Conservation (phyloP, 2,113 vertebrate species). For the Macquaria australasica region DNA sequence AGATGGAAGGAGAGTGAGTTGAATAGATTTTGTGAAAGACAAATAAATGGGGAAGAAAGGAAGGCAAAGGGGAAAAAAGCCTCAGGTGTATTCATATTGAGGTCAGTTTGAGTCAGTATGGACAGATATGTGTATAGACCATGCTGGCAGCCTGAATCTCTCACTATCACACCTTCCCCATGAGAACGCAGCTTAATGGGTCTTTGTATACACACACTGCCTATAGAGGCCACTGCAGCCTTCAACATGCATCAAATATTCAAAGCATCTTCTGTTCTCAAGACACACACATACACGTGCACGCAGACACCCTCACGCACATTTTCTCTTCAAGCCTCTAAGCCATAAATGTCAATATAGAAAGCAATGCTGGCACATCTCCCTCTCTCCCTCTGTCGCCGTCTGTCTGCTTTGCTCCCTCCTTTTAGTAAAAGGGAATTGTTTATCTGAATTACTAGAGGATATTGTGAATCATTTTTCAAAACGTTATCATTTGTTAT, state of each 20-base stretch:
- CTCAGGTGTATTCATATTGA: conserved; percentile 16
- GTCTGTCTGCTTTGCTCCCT: conserved; percentile 52
- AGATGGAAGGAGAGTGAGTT: conserved; percentile 56
- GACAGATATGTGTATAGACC: conserved; percentile 32
- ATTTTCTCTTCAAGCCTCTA: conserved; percentile 42
- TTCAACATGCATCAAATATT: conserved; percentile 64
- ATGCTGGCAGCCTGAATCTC: conserved; percentile 26
- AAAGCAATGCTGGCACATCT: conserved; percentile 48
- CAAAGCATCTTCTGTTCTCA: conserved; percentile 49
- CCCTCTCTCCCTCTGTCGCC: conserved; percentile 30
- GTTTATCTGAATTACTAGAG: conserved; percentile 76
- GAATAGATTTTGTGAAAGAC: conserved; percentile 46
- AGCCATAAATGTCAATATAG: conserved; percentile 62
- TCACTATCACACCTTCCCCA: conserved; percentile 36
- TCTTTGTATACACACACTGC: conserved; percentile 56
- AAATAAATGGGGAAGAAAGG: conserved; percentile 37
- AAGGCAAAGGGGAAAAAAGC: neutral
- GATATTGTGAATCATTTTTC: conserved; percentile 77
- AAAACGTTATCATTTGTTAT: conserved; percentile 74
- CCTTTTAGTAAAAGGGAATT: conserved; percentile 60
- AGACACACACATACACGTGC: conserved; percentile 30
- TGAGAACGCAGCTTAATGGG: conserved; percentile 48
- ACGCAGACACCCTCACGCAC: neutral
- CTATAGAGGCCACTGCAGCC: conserved; percentile 71
- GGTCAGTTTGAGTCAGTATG: conserved; percentile 41